Evolutionary conservation across 2,113 vertebrate genomes (phyloP).

Genomic region (Triplophysa siluroides): DNA sequence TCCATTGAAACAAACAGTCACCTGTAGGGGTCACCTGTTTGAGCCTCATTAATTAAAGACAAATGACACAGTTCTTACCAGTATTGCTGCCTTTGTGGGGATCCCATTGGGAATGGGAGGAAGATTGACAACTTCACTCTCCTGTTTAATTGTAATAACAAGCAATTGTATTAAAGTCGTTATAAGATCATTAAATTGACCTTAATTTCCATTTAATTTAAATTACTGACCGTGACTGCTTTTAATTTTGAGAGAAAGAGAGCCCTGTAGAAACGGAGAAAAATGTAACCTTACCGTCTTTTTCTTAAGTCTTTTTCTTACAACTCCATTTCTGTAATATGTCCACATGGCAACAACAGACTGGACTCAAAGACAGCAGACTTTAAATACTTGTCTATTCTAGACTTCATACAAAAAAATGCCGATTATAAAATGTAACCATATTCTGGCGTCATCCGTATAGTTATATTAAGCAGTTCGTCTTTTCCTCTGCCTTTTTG

Average conservation of each 20-base stretch:
- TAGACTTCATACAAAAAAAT: too few species aligned
- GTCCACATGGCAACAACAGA: slow-evolving; percentile 52
- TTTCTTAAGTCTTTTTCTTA: slow-evolving; percentile 49
- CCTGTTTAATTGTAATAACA: slow-evolving; percentile 50
- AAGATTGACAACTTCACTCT: slow-evolving; percentile 49
- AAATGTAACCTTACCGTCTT: slow-evolving; percentile 52
- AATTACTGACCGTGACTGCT: too few species aligned
- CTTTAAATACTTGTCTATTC: too few species aligned
- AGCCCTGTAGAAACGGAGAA: neutral
- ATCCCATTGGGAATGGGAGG: slow-evolving; percentile 56
- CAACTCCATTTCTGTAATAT: slow-evolving; percentile 49
- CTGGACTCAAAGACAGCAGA: too few species aligned
- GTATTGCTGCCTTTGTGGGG: slow-evolving; percentile 28
- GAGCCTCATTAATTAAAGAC: neutral
- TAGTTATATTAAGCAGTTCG: too few species aligned
- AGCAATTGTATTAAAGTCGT: neutral
- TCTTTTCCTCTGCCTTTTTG: too few species aligned
- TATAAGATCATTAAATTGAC: neutral
- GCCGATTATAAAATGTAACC: too few species aligned
- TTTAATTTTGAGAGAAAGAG: too few species aligned
- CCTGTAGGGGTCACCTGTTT: too few species aligned
- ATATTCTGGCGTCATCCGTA: too few species aligned
- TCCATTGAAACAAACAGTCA: neutral
- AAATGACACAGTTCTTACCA: slow-evolving; percentile 35
- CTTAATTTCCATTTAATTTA: too few species aligned